Base-by-base conservation (phyloP, 1,140 invertebrate genomes). In the Saccostrea cuccullata region DNA sequence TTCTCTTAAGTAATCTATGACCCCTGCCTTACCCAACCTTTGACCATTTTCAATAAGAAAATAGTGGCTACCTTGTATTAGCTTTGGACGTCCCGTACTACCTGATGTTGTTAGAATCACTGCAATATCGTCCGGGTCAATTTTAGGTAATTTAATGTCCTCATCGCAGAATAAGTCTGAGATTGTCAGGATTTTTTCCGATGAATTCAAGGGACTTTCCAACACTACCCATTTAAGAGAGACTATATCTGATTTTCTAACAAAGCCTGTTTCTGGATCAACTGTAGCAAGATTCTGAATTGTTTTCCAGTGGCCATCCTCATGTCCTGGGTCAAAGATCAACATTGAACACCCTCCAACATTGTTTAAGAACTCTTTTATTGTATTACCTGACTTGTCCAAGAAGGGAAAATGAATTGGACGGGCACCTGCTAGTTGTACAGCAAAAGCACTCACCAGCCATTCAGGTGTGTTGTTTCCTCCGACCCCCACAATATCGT, bases 61-160 rank as follows among this genome's bases (percentile, higher is more conserved):
- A 26, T 36, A 30, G 60, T 84, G 77, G 26, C 47, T 60, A 58
- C n/a, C 23, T 64, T 58, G n/a, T 36, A 87, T 30, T 15, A 36
- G 17, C 36, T 87, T 87, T 1, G 86, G 77, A 40, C 11, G n/a
- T 60, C 86, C 86, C 2, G 56, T 83, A 40, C 55, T 87, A n/a
- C 86, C 86, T n/a, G 86, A 87, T 15, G 73, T 83, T 47, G 36
- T n/a, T 17, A 83, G 36, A 9, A 87, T 87, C 17, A 55, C 82
- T 17, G 77, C 86, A n/a, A 40, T 58, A 40, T 87, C 86, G 20
- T 87, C 86, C 17, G 86, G 86, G 30, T 87, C 86, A 6, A 87
- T 8, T 17, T 82, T 26, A 20, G 83, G 83, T 2, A 84, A 56
- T 4, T 55, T 56, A 13, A 26, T 84, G 20, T 84, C 55, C 26